Base-by-base conservation (phyloP, 2,797 vertebrate genomes). In the Neosilurus mollespiculum region DNA sequence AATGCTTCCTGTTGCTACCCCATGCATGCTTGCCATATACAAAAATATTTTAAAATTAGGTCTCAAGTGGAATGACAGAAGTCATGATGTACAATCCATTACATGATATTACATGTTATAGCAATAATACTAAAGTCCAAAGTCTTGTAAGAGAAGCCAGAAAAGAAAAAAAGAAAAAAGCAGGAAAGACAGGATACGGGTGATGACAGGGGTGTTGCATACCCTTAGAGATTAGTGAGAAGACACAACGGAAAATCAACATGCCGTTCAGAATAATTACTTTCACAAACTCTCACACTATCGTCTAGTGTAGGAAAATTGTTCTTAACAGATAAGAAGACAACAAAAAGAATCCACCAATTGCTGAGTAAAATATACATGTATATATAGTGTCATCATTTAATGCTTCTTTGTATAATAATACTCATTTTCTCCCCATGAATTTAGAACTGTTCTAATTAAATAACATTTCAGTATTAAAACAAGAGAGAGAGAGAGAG, bases 391-490 rank as follows among this genome's bases (percentile, higher is more conserved):
- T 65, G 69, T 62, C 49, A 58, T 26, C 6, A 58, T 15, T 37
- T 66, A 43, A 26, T 54, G 56, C 22, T 37, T 54, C 72, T 61
- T 69, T 26, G 51, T 77, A 18, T 9, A 26, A 8, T 64, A 76
- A 43, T 7, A 85, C 86, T 91, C 88, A 89, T 89, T 90, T 88
- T 87, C 87, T 85, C 83, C 82, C 69, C 58, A 86, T 86, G 82
- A 90, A 85, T 87, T 87, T 86, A 85, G 80, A 86, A 89, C 69
- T 62, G 86, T 88, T 89, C 83, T 82, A 85, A 89, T 89, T 88
- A 89, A 88, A 88, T 87, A 86, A 82, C 79, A 61, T 83, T 84
- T 80, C 58, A 65, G 43, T 5, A 43, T 5, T 43, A 43, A 43
- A 43, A 8, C 4, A 8, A 56, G 70, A n/a, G 64, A 51, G 65